These are phyloP conservation scores for Atlantisia rogersi DNA, from an alignment of 2,113 vertebrate genomes.

Conservation along the genomic window DNA sequence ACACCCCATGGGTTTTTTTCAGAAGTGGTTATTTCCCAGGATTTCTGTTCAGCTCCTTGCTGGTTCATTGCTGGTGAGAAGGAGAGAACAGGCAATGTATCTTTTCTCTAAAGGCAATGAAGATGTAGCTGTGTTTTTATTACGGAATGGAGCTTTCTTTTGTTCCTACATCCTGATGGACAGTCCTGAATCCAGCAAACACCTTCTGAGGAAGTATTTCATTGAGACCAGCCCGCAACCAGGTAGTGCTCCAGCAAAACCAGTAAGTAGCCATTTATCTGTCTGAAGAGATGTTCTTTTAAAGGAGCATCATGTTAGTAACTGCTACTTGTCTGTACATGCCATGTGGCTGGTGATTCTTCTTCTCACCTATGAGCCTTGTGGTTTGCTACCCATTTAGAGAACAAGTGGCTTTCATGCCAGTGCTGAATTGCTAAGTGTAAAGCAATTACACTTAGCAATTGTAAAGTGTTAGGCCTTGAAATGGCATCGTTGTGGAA, in stretches of 20 bases:
- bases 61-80: background rate
- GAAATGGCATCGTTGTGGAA: background rate
- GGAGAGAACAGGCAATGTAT: background rate
- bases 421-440: background rate
- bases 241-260: slow-evolving; percentile 54
- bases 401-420: background rate
- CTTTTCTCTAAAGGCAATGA: slow-evolving; percentile 81
- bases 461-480: background rate
- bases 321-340: background rate
- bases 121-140: slow-evolving; percentile 87
- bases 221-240: slow-evolving; percentile 63
- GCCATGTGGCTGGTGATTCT: background rate
- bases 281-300: background rate
- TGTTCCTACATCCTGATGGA: slow-evolving; percentile 94
- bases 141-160: slow-evolving; percentile 90
- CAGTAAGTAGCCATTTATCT: slow-evolving; percentile 65
- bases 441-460: background rate
- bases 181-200: slow-evolving; percentile 84
- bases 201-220: slow-evolving; percentile 84
- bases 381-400: background rate
- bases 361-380: background rate
- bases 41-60: slow-evolving; percentile 46
- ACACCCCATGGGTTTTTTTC: background rate
- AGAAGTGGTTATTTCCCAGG: slow-evolving; percentile 52
- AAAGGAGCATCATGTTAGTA: background rate